phyloP scores from a whole-genome alignment of 2,888 invertebrate genomes.

The Noctua janthina region DNA sequence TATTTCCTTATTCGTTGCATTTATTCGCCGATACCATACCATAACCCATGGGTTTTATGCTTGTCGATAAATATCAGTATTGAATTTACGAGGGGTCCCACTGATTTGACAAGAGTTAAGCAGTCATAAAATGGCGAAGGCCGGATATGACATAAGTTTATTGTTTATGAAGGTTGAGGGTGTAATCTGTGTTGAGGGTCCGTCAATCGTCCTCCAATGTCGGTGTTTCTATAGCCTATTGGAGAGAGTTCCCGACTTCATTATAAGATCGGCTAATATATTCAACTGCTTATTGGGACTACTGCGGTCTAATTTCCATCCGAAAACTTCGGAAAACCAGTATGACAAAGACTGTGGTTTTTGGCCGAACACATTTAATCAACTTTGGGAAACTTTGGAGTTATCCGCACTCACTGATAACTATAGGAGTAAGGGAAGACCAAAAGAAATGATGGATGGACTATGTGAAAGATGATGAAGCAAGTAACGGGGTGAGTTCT shows the following conservation, averaged over 20 bases:
- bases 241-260: too few relatives aligned
- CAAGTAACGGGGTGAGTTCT: neutral
- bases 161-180: conserved; percentile 25
- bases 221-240: neutral
- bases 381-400: neutral
- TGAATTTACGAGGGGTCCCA: conserved; percentile 15
- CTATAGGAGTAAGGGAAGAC: neutral
- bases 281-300: conserved; percentile 9
- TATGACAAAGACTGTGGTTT: neutral
- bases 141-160: conserved; percentile 27
- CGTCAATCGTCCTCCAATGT: neutral
- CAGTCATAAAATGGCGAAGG: conserved; percentile 27
- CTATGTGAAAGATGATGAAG: neutral
- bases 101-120: conserved; percentile 22
- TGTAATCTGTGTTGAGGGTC: neutral
- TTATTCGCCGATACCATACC: conserved; percentile 5
- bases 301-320: neutral
- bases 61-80: conserved; percentile 34
- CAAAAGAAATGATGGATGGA: neutral
- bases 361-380: too few relatives aligned
- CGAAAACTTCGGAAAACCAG: neutral
- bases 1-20: conserved; percentile 13
- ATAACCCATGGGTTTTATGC: conserved; percentile 41
- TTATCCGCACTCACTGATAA: neutral
- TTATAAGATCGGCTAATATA: neutral